Evolutionary conservation across 30 jellyfish, hydroid and myxozoan genomes (phyloP), one percentile per base, ranked within the genome.

Genomic region (Turritopsis dohrnii): DNA sequence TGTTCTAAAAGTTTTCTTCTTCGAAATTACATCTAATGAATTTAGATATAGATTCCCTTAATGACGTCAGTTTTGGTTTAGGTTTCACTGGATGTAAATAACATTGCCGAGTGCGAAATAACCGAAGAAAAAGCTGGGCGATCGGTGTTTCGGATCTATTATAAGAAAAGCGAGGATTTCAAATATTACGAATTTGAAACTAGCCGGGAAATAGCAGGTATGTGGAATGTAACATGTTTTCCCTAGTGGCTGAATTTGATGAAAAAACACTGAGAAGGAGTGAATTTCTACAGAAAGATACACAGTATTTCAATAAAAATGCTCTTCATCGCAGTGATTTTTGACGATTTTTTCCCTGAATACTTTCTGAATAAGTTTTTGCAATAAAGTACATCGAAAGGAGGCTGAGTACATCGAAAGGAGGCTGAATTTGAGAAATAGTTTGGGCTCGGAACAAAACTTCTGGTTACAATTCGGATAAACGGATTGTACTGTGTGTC

Each of bases 31-130:
- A 5, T 5, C 13, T 13, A 53, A 25, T 65, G 25, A 13, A 69
- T 71, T 71, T 28, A 7, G 18, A 69, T 52, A 28, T 66, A 28
- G 23, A 71, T 71, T 84, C n/a, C 4, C 21, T 76, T 31, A 9
- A 21, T 75, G 81, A 28, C 23, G 26, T 75, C 24, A 26, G 52
- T 29, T 73, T 83, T 41, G 73, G 79, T 71, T 71, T 74, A 93
- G 98, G 84, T 93, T 65, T 88, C 96, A 23, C 82, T 93, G 53
- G 96, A 85, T 65, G 87, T 93, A 84, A 54, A 83, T 52, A 84
- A 84, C 76, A 87, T 93, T 52, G 98, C 98, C 26, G 98, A 93
- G 22, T 84, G 98, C 52, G 98, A 93, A 72, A 88, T 93, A 53
- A 86, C 75, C 7, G 98, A 88, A 28, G 95, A 81, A 22, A 93